These are phyloP conservation scores for Ypsolopha sequella DNA, from an alignment of 2,888 invertebrate genomes.

Conservation along the genomic window DNA sequence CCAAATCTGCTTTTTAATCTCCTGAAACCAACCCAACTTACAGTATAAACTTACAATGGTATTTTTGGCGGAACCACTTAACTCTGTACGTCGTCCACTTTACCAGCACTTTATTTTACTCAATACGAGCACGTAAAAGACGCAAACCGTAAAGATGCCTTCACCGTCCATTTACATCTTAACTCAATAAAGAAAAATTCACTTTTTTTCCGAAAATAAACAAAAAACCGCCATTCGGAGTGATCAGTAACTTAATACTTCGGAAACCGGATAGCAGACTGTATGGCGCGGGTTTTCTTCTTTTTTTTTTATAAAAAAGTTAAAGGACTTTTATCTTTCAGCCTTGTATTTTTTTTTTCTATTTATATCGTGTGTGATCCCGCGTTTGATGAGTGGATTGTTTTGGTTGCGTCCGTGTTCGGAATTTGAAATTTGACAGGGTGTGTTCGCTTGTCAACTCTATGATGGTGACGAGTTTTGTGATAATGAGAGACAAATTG, in stretches of 20 bases:
- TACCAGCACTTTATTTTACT: neutral
- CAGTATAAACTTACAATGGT: neutral
- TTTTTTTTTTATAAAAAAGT: conserved; percentile 32
- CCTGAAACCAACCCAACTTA: no score
- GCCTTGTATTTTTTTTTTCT: conserved; percentile 33
- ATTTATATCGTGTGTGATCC: conserved; percentile 56
- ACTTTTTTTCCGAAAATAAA: conserved; percentile 43
- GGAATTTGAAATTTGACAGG: neutral
- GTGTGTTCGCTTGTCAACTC: neutral
- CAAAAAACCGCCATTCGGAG: conserved; percentile 30
- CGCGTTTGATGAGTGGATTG: conserved; percentile 40
- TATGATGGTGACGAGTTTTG: neutral
- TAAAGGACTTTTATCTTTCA: conserved; percentile 47
- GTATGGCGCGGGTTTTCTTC: conserved; percentile 61
- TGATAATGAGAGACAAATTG: no score
- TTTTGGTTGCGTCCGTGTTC: conserved; percentile 23
- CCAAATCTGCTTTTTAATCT: no score
- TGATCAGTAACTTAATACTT: conserved; percentile 55
- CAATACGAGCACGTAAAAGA: no score
- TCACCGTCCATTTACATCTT: conserved; percentile 22
- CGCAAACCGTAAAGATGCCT: conserved; percentile 5
- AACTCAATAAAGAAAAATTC: conserved; percentile 54
- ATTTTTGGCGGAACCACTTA: neutral
- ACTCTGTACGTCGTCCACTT: neutral
- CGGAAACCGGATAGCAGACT: conserved; percentile 69